Evolutionary conservation across 37 sponge, comb jelly and placozoan genomes (phyloP), one percentile per base, ranked within the genome.

Genomic region (Crambe crambe): DNA sequence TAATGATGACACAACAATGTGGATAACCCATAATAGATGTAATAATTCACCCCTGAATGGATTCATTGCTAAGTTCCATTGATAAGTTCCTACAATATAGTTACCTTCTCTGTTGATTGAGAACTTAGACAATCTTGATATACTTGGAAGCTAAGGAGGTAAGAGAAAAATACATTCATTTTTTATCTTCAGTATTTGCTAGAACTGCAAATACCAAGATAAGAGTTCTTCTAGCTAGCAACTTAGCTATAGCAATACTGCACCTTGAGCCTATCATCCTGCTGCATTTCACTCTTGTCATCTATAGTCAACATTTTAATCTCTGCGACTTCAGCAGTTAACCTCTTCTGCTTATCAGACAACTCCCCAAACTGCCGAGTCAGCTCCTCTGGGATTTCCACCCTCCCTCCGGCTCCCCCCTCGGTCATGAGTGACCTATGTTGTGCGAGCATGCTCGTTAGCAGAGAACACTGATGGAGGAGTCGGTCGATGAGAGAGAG

Each of bases 401-500:
- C 76, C 5, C 38, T 21, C 12, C 51, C 51, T 47, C 32, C 38
- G 30, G 66, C 84, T 47, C 51, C 51, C 12, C 32, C 38, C 42
- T 76, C 84, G 42, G 41, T 54, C 35, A 89, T 78, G 9, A 75
- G 12, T 0, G 31, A 60, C 58, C 73, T 86, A 57, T 86, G 83
- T 34, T 59, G 70, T 66, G 65, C 80, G 0, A 85, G n/a, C 25
- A 64, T 27, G 17, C 72, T 69, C 60, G 81, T 32, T 3, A 82
- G 82, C 18, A 12, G 22, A 5, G 25, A 20, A 54, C 59, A 82
- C 59, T 81, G 91, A 1, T 78, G 57, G 31, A 91, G 32, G 47
- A 89, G 80, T 40, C 63, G 74, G 54, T 89, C 84, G 0, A 89
- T 78, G 35, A 58, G 29, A 27, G 37, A 22, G 56, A 70, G 72